Evolutionary conservation across 2,797 vertebrate species (phyloP).

Genomic region (Heteromormyrus szaboi): DNA sequence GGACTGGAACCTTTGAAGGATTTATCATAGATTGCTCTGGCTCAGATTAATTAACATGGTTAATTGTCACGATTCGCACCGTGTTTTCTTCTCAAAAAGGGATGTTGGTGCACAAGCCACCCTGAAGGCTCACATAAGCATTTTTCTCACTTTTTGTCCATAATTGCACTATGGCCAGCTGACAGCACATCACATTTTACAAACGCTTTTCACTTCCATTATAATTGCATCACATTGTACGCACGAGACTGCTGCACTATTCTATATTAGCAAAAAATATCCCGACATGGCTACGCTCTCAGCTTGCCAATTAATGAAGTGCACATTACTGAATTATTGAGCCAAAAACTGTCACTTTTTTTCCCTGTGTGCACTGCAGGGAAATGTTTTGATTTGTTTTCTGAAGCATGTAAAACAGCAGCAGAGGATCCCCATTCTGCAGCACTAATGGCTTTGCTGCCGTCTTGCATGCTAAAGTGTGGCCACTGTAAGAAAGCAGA

Average conservation of each 20-base stretch:
- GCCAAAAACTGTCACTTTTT: conserved; percentile 18
- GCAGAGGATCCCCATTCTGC: conserved; percentile 1
- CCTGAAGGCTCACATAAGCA: background rate
- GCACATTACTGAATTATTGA: conserved; percentile 5
- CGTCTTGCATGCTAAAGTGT: background rate
- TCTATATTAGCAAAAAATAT: conserved; percentile 5
- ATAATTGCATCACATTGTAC: background rate
- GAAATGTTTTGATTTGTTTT: conserved; percentile 13
- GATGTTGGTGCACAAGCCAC: background rate
- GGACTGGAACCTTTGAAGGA: background rate
- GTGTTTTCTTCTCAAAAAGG: background rate
- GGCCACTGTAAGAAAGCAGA: background rate
- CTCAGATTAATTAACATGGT: background rate
- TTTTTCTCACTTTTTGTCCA: background rate
- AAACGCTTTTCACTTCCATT: background rate
- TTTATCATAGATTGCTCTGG: conserved; percentile 9
- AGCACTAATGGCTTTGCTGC: background rate
- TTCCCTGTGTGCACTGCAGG: background rate
- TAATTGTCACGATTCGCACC: background rate
- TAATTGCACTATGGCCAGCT: background rate
- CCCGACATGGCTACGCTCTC: background rate
- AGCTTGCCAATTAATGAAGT: conserved; percentile 10
- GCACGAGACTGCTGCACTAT: background rate
- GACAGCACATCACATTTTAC: conserved; percentile 9
- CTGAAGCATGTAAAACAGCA: conserved; percentile 12